Evolutionary conservation across 2,797 vertebrate species (phyloP), one percentile per base, ranked within the genome.

Genomic region (Cirrhinus mrigala): DNA sequence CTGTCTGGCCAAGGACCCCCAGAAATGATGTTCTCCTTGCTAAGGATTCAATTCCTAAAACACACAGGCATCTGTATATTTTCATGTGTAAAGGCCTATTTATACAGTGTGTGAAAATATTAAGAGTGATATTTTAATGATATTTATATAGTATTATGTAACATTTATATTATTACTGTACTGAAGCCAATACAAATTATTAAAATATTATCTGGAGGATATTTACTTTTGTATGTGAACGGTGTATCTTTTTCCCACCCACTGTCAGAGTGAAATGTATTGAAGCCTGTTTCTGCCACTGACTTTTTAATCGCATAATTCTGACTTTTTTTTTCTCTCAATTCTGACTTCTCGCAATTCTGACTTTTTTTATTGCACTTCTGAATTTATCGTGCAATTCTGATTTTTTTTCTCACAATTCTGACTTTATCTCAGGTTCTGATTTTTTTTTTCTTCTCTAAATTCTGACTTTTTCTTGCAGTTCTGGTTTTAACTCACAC

Each of bases 121-220:
- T 44, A 58, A 5, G 74, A 37, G 54, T 44, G 33, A 78, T 24
- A 16, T 78, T 60, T 78, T 10, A 78, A 44, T 78, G 8, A 27
- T 40, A 24, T 58, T 44, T n/a, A n/a, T 40, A 60, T 4, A 44
- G 14, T 78, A 78, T 60, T 44, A 8, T 18, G 56, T 60, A 33
- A 78, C 37, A 60, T 60, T 56, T 15, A 40, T 78, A 60, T 44
- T 60, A 8, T 60, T 78, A 58, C 14, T 77, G 75, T 58, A 40
- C 52, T 16, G 33, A 77, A 58, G 75, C 75, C 54, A 77, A 2
- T 77, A 58, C 50, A 33, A 44, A 77, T 24, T 18, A 50, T 74
- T 16, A 60, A 16, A 44, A 40, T 10, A 10, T 40, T 60, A 44
- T 60, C 75, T 44, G 22, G 54, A 24, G 33, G 24, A 37, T 37